Evolutionary conservation across 1,140 invertebrate genomes (phyloP).

Genomic region (Lineus longissimus): DNA sequence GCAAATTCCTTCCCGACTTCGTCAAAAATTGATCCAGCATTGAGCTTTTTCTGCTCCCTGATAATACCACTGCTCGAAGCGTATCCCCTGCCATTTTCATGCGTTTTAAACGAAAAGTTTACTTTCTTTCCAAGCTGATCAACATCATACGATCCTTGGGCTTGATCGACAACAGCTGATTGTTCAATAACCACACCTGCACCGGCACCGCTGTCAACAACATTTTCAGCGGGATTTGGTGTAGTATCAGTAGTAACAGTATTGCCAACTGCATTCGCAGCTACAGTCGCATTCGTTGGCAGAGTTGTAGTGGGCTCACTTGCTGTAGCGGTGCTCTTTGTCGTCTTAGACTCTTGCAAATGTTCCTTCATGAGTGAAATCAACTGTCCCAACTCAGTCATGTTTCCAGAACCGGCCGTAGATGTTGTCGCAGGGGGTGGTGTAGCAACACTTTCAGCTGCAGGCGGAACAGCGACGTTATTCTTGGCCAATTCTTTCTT

Average conservation of each 20-base stretch:
- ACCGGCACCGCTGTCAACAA: not conserved
- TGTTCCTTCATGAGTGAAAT: slow-evolving; percentile 7
- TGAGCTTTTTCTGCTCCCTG: too few relatives aligned
- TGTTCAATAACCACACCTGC: not conserved
- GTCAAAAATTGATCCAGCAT: not conserved
- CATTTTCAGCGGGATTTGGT: not conserved
- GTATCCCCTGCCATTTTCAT: not conserved
- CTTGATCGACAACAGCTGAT: not conserved
- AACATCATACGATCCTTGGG: not conserved
- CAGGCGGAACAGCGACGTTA: not conserved
- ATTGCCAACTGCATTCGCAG: not conserved
- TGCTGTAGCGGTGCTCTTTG: not conserved
- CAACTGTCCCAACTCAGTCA: not conserved
- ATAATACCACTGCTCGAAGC: not conserved
- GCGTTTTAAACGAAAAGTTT: not conserved
- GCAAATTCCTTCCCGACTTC: slow-evolving; percentile 5
- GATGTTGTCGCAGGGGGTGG: not conserved
- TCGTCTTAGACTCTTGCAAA: not conserved
- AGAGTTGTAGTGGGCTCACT: not conserved
- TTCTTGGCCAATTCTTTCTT: not conserved
- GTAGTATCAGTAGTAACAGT: not conserved
- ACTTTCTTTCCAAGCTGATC: not conserved
- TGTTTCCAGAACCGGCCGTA: not conserved
- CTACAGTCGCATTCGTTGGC: not conserved
- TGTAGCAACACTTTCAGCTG: not conserved